phyloP scores from a whole-genome alignment of 2,113 vertebrate genomes.

The Mandrillus leucophaeus region DNA sequence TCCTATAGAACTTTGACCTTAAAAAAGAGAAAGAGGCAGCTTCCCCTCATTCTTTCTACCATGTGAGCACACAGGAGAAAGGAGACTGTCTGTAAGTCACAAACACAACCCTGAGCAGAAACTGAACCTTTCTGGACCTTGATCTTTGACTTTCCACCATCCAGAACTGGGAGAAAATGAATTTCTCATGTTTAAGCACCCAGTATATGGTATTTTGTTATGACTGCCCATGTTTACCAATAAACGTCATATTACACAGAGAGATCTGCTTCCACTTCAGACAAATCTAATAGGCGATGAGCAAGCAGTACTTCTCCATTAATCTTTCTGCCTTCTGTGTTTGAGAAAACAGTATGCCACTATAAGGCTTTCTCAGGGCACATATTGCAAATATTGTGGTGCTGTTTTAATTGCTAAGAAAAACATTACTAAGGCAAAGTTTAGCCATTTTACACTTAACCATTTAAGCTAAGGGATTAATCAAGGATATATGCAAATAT shows the following conservation, averaged over 20 bases:
- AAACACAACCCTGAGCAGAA: not conserved
- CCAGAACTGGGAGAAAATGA: not conserved
- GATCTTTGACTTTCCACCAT: not conserved
- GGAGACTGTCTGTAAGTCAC: accelerated
- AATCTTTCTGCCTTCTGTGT: not conserved
- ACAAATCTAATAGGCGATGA: accelerated
- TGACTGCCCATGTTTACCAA: not conserved
- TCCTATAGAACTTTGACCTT: not conserved
- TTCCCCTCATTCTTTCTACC: not conserved
- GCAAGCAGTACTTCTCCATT: not conserved
- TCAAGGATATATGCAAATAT: not conserved
- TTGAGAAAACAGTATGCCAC: not conserved
- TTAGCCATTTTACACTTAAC: not conserved
- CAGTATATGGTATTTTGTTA: not conserved
- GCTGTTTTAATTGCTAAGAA: not conserved
- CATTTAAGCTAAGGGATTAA: not conserved
- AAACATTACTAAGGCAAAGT: not conserved
- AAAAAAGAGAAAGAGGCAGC: not conserved
- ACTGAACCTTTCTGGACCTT: not conserved
- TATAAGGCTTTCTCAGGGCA: not conserved
- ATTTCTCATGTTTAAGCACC: too few species aligned
- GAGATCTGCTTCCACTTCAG: not conserved
- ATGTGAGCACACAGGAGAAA: not conserved
- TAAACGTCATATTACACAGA: accelerated
- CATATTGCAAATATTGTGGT: not conserved